phyloP scores from a whole-genome alignment of 1,140 invertebrate species.

The Potamilus streckersoni region DNA sequence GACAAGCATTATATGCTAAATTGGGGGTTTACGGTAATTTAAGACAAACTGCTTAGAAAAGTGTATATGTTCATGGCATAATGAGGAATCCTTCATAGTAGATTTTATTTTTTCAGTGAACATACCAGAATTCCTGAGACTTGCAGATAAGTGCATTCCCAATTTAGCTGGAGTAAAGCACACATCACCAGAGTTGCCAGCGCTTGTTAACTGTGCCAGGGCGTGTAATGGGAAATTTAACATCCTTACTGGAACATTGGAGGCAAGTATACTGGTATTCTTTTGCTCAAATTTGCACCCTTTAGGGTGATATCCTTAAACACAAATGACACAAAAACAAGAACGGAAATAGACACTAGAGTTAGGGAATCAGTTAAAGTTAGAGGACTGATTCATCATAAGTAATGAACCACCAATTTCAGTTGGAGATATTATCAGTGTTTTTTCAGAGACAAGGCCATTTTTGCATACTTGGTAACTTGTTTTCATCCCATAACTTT shows the following conservation, averaged over 20 bases:
- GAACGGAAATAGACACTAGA: background rate
- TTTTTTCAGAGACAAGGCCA: too few relatives aligned
- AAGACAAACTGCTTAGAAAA: background rate
- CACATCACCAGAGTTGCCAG: conserved; percentile 20
- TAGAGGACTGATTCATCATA: background rate
- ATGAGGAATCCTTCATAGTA: background rate
- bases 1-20: background rate
- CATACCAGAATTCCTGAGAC: conserved; percentile 77
- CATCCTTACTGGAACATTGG: conserved; percentile 18
- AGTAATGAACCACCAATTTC: background rate
- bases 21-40: background rate
- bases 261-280: conserved; percentile 2
- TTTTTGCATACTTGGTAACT: background rate
- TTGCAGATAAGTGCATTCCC: conserved; percentile 74
- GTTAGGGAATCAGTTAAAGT: too few relatives aligned
- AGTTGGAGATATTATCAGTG: background rate
- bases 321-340: background rate
- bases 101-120: conserved; percentile 73
- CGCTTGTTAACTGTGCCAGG: conserved; percentile 14
- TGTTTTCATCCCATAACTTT: background rate
- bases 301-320: background rate
- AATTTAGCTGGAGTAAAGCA: conserved; percentile 80
- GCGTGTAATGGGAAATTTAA: conserved; percentile 15
- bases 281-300: background rate
- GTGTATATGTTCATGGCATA: too few relatives aligned